Percentiles rank a stretch among this genome's conserved stretches.
Evolutionary conservation across 2,797 vertebrate genomes (phyloP).

Genomic region (Coregonus sp.): DNA sequence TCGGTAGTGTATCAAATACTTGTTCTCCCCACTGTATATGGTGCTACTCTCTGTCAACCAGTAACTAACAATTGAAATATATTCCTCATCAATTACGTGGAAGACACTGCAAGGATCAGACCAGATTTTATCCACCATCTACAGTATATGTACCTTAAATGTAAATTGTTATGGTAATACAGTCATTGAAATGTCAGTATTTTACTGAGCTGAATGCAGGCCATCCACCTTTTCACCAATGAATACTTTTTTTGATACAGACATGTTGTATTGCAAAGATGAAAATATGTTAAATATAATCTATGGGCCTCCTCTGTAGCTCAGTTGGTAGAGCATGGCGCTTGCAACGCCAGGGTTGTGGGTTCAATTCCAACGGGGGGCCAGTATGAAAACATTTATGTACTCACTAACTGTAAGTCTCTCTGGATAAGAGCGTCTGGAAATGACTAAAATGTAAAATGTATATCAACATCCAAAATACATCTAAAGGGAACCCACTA

Average conservation of each 20-base stretch:
- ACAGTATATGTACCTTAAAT: background rate
- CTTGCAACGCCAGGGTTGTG: no score
- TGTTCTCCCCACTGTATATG: no score
- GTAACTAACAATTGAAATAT: conserved; percentile 24
- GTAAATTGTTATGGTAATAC: background rate
- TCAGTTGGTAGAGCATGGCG: no score
- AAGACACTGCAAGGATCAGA: background rate
- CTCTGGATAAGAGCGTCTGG: no score
- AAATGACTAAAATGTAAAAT: no score
- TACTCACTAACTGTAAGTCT: no score
- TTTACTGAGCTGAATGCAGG: background rate
- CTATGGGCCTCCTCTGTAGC: no score
- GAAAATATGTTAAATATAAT: background rate
- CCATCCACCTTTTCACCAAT: background rate
- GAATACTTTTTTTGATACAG: background rate
- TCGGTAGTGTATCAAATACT: no score
- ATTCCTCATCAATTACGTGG: conserved; percentile 11
- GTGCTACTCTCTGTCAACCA: conserved; percentile 12
- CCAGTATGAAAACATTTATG: no score
- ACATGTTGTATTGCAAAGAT: background rate
- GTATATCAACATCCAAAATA: no score
- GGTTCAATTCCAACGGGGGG: no score
- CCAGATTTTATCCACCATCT: background rate
- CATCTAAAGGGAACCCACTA: no score
- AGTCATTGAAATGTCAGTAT: background rate